Conservation (phyloP, 64 coral and sea anemone genomes). For the Trachythela sp. region DNA sequence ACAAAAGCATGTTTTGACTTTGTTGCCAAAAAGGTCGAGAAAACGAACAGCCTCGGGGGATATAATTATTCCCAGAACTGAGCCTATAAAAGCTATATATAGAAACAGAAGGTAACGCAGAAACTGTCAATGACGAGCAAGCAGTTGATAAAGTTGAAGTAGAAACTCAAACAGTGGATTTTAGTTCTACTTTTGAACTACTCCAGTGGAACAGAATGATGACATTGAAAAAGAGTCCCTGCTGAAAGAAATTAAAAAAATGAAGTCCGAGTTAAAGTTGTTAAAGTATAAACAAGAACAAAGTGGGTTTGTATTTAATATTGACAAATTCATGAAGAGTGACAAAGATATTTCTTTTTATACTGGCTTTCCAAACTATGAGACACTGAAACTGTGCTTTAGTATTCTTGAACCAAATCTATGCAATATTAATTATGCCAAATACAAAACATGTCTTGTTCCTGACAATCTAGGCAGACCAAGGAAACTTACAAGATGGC, state of each 20-base stretch:
- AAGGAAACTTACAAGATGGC: slow-evolving; percentile 20
- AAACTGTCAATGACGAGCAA: neutral
- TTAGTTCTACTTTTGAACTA: no score
- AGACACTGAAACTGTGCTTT: neutral
- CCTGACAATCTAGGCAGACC: slow-evolving; percentile 10
- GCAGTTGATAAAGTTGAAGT: no score
- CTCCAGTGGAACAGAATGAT: no score
- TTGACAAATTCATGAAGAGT: no score
- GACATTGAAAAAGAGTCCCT: no score
- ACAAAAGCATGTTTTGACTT: slow-evolving; percentile 34
- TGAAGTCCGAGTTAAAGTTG: no score
- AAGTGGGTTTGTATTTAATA: no score
- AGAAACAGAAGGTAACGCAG: neutral
- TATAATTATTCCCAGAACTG: neutral
- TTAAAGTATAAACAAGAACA: no score
- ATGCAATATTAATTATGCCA: slow-evolving; percentile 16
- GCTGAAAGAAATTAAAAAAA: no score
- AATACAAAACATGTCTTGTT: neutral
- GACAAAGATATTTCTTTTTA: no score
- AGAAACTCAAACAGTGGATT: no score
- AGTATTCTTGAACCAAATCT: slow-evolving; percentile 27
- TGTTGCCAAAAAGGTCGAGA: slow-evolving; percentile 15
- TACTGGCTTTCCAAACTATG: no score
- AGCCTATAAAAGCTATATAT: neutral
- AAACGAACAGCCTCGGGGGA: neutral